Percentiles rank a stretch among this genome's conserved stretches.
phyloP scores from a whole-genome alignment of 2,888 invertebrate genomes.

The Drosophila percnosoma region DNA sequence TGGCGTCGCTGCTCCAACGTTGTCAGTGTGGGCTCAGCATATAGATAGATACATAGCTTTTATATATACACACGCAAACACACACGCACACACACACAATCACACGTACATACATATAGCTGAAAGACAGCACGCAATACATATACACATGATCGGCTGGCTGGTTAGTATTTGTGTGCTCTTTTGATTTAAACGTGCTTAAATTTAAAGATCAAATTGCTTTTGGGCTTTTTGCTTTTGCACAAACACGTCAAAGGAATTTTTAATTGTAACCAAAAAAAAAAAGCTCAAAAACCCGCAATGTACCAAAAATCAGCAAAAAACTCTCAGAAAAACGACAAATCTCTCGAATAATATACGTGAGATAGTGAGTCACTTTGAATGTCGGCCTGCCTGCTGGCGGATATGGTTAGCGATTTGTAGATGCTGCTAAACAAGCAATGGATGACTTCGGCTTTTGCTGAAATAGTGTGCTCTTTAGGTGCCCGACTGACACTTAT shows the following conservation, averaged over 20 bases:
- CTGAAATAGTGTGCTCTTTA: constrained; percentile 1
- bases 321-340: constrained; percentile 16
- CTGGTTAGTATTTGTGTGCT: constrained; percentile 62
- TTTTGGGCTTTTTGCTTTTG: constrained; percentile 47
- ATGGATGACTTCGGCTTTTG: constrained; percentile 39
- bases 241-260: constrained; percentile 59
- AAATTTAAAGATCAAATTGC: constrained; percentile 79
- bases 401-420: constrained; percentile 67
- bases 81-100: not conserved
- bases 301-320: constrained; percentile 47
- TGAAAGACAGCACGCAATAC: constrained; percentile 50
- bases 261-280: constrained; percentile 61
- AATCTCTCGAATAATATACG: constrained; percentile 5
- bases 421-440: constrained; percentile 31
- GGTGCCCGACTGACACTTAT: constrained; percentile 40
- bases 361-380: constrained; percentile 61
- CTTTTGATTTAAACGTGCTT: constrained; percentile 79
- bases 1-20: constrained; percentile 55
- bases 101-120: constrained; percentile 24
- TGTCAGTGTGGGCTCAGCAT: constrained; percentile 67
- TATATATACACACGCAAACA: constrained; percentile 31
- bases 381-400: constrained; percentile 57
- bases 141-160: constrained; percentile 47
- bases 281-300: constrained; percentile 52
- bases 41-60: constrained; percentile 34